phyloP scores from a whole-genome alignment of 2,113 vertebrate species.

The Gila orcuttii region DNA sequence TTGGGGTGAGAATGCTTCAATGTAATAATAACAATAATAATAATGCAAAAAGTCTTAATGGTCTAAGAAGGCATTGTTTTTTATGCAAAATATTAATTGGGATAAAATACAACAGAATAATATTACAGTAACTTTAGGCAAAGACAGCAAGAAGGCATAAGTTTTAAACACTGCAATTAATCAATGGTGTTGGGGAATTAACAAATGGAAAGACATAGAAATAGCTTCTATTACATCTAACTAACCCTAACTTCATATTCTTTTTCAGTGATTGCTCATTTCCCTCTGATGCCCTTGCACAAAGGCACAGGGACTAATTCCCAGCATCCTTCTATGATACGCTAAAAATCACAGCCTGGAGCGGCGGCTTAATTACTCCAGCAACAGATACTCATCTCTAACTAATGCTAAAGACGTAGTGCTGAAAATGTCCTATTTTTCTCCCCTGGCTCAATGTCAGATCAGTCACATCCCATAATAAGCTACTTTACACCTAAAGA shows the following conservation, averaged over 20 bases:
- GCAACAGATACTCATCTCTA: constrained; percentile 36
- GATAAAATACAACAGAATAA: not conserved
- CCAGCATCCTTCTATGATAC: constrained; percentile 12
- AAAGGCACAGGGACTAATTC: constrained; percentile 15
- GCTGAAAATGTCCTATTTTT: constrained; percentile 19
- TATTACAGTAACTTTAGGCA: not conserved
- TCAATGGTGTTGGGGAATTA: not conserved
- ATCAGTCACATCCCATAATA: constrained; percentile 39
- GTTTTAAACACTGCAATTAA: not conserved
- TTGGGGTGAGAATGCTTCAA: too few species aligned
- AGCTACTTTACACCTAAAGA: constrained; percentile 4
- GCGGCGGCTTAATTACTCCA: constrained; percentile 39
- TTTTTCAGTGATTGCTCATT: constrained; percentile 3
- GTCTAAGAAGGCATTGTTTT: not conserved
- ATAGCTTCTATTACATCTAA: not conserved
- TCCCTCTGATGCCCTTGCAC: not conserved
- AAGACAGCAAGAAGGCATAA: not conserved
- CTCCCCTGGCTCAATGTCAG: constrained; percentile 41
- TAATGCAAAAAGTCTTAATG: not conserved
- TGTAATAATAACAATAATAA: not conserved
- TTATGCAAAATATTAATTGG: not conserved
- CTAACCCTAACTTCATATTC: not conserved
- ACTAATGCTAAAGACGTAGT: constrained; percentile 10
- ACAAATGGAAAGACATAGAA: not conserved
- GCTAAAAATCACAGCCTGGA: constrained; percentile 29